Percentiles rank a stretch among this genome's conserved stretches.
phyloP scores from a whole-genome alignment of 2,888 invertebrate species.

The Drosophila parthenogenetica region DNA sequence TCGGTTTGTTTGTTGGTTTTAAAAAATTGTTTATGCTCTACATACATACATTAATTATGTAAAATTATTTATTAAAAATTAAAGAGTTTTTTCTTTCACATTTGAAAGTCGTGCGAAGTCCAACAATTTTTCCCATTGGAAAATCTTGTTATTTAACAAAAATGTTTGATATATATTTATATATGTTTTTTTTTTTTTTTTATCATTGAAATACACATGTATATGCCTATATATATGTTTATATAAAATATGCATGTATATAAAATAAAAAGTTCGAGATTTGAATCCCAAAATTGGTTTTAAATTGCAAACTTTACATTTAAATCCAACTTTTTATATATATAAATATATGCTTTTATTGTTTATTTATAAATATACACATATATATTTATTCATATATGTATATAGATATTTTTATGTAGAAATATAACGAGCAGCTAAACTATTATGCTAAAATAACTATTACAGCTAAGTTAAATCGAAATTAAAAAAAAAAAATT shows the following conservation, averaged over 20 bases:
- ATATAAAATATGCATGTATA: constrained; percentile 24
- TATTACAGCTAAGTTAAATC: constrained; percentile 64
- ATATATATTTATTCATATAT: constrained; percentile 40
- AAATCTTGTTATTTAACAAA: constrained; percentile 5
- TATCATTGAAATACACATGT: background rate
- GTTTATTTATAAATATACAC: constrained; percentile 35
- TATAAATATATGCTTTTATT: constrained; percentile 7
- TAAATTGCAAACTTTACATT: background rate
- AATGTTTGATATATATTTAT: constrained; percentile 5
- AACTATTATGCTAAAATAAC: constrained; percentile 71
- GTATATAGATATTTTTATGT: constrained; percentile 45
- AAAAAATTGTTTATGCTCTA: constrained; percentile 22
- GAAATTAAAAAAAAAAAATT: constrained; percentile 46
- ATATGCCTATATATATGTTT: background rate
- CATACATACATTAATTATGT: constrained; percentile 35
- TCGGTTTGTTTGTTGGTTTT: constrained; percentile 17
- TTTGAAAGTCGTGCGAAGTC: constrained; percentile 28
- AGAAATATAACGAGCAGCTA: constrained; percentile 65
- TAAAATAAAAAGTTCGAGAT: constrained; percentile 8
- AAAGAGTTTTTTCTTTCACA: constrained; percentile 25
- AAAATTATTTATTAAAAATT: constrained; percentile 42
- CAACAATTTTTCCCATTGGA: no score
- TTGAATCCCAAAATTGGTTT: background rate
- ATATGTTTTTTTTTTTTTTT: constrained; percentile 6
- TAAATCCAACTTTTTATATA: constrained; percentile 4